A percentile compares a stretch with the other conserved stretches of the same genome.
Evolutionary conservation across 1,140 invertebrate genomes (phyloP).

Genomic region (Dreissena polymorpha): DNA sequence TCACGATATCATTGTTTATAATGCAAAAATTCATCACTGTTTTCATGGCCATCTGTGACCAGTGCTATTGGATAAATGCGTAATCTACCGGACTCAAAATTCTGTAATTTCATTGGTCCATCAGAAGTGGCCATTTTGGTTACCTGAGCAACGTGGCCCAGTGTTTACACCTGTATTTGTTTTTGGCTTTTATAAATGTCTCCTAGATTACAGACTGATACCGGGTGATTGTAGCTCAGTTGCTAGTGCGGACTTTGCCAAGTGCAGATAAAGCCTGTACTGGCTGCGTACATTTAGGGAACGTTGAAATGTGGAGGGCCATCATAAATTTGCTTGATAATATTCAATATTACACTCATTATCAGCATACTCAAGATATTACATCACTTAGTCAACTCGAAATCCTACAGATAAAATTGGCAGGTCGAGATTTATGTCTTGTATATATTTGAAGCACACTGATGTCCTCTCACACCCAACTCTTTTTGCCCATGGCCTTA

Average conservation of each 20-base stretch:
- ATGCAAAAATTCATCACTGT: conserved; percentile 12
- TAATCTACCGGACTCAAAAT: conserved; percentile 34
- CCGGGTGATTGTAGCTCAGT: conserved; percentile 50
- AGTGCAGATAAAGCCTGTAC: conserved; percentile 5
- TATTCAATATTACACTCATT: conserved; percentile 50
- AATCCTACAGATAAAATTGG: conserved; percentile 32
- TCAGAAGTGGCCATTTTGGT: conserved; percentile 28
- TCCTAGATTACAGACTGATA: conserved; percentile 51
- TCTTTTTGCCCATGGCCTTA: no score
- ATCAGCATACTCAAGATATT: conserved; percentile 45
- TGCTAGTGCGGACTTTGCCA: conserved; percentile 40
- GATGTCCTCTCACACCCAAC: no score
- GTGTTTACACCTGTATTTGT: conserved; percentile 55
- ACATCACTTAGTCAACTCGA: conserved; percentile 42
- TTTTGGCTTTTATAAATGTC: conserved; percentile 54
- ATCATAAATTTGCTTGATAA: conserved; percentile 48
- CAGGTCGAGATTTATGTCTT: conserved; percentile 35
- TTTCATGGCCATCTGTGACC: conserved; percentile 38
- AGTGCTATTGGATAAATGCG: conserved; percentile 31
- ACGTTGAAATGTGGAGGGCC: conserved; percentile 16
- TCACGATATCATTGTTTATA: not conserved
- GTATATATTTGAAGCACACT: no score
- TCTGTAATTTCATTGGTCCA: conserved; percentile 26
- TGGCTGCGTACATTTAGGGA: not conserved
- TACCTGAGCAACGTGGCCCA: conserved; percentile 40